Percentiles rank a stretch among this genome's conserved stretches.
Evolutionary conservation across 2,888 invertebrate genomes (phyloP).

Genomic region (Acrocyrtus sp.): DNA sequence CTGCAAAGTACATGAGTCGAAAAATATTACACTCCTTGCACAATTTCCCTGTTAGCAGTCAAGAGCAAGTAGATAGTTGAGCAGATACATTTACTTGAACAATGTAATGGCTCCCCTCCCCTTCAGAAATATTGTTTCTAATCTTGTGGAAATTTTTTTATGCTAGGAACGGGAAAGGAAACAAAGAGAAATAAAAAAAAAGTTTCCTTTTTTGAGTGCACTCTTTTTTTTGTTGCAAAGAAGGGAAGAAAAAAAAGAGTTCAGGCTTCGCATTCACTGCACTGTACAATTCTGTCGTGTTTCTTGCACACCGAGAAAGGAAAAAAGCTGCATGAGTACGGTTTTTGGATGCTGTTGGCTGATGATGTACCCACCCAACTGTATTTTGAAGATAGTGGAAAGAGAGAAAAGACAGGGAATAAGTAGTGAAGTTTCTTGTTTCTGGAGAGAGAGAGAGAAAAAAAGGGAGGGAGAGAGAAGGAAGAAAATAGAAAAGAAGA

Average conservation of each 20-base stretch:
- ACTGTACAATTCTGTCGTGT: background rate
- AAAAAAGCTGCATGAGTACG: too few species aligned
- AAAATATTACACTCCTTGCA: too few species aligned
- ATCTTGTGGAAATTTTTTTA: slow-evolving; percentile 1
- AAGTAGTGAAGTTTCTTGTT: too few species aligned
- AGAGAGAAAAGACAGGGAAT: too few species aligned
- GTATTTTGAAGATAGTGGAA: slow-evolving; percentile 8
- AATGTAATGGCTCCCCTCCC: slow-evolving; percentile 2
- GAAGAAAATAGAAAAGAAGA: background rate
- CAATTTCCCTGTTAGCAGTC: too few species aligned
- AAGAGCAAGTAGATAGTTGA: too few species aligned
- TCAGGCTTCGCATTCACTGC: background rate
- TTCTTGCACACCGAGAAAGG: too few species aligned
- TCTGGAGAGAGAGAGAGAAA: too few species aligned
- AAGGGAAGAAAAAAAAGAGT: background rate
- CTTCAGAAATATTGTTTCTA: slow-evolving; percentile 9
- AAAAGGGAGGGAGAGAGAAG: slow-evolving; percentile 8
- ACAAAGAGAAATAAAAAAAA: slow-evolving; percentile 8
- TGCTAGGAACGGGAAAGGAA: slow-evolving; percentile 5
- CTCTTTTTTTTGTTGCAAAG: slow-evolving; percentile 5
- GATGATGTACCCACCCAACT: slow-evolving; percentile 1
- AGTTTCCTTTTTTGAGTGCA: slow-evolving; percentile 30
- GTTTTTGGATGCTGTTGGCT: background rate
- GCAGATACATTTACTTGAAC: too few species aligned
- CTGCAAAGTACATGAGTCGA: too few species aligned